Conservation (phyloP, 2,113 vertebrate species). For the Hymenochirus boettgeri region DNA sequence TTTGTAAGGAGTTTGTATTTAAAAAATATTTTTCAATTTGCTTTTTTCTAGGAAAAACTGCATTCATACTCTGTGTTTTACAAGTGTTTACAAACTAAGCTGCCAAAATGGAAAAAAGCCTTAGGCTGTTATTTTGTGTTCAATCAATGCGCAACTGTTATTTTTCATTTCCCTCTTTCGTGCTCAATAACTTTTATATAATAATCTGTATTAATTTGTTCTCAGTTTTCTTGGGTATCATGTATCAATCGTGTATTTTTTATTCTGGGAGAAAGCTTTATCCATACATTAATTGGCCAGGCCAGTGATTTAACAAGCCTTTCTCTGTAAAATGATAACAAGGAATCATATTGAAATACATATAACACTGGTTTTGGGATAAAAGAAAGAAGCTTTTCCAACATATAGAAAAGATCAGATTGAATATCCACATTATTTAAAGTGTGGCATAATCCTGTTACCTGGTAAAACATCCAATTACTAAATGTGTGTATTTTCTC, state of each 20-base stretch:
- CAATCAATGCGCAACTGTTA: neutral
- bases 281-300: neutral
- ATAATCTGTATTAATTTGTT: neutral
- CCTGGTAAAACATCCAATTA: slow-evolving; percentile 2
- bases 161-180: neutral
- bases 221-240: neutral
- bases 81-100: neutral
- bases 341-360: neutral
- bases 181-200: neutral
- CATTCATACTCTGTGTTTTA: no score
- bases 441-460: no score
- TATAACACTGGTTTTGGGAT: neutral
- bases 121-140: neutral
- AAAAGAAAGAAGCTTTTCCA: no score
- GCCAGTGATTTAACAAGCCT: neutral
- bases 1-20: no score
- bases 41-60: neutral
- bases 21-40: no score
- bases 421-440: no score
- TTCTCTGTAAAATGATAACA: neutral
- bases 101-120: neutral
- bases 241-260: slow-evolving; percentile 18
- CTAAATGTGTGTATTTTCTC: neutral
- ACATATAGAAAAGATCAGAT: no score
- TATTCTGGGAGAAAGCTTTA: neutral